A percentile compares a stretch with the other conserved stretches of the same genome.
Conservation (phyloP, 1,140 invertebrate species). For the Lasioglossum baleicum region DNA sequence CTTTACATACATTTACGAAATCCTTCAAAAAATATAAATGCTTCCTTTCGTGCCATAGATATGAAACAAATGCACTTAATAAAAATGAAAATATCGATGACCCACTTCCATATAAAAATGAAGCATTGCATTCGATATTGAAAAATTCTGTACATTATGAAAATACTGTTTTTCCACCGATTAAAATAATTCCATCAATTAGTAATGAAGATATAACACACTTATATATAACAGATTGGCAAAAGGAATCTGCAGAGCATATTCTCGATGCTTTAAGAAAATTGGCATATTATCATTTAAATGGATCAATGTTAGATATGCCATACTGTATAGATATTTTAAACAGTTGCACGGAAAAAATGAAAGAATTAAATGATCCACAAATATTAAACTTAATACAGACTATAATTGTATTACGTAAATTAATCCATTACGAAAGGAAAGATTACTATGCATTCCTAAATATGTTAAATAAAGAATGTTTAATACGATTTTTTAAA, state of each 20-base stretch:
- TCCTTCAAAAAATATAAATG: too few species aligned
- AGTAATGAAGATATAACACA: constrained; percentile 60
- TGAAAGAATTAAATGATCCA: constrained; percentile 5
- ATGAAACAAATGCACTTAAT: too few species aligned
- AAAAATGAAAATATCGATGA: too few species aligned
- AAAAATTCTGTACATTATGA: not conserved
- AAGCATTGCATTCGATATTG: not conserved
- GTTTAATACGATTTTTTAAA: constrained; percentile 71
- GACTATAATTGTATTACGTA: constrained; percentile 53
- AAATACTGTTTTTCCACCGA: not conserved
- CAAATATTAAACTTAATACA: constrained; percentile 44
- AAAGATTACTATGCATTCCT: constrained; percentile 68
- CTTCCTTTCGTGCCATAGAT: not conserved
- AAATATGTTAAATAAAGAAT: constrained; percentile 80
- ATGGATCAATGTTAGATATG: constrained; percentile 68
- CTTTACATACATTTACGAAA: too few species aligned
- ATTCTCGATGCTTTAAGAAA: constrained; percentile 71
- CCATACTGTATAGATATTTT: constrained; percentile 75
- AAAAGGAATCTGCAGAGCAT: constrained; percentile 59
- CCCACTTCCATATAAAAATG: too few species aligned
- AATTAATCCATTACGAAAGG: not conserved
- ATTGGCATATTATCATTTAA: constrained; percentile 69
- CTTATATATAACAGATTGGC: constrained; percentile 67
- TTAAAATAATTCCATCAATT: constrained; percentile 23
- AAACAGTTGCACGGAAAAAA: constrained; percentile 71